Base-by-base conservation (phyloP, 2,797 vertebrate genomes). In the Melanotaenia maccullochi region DNA sequence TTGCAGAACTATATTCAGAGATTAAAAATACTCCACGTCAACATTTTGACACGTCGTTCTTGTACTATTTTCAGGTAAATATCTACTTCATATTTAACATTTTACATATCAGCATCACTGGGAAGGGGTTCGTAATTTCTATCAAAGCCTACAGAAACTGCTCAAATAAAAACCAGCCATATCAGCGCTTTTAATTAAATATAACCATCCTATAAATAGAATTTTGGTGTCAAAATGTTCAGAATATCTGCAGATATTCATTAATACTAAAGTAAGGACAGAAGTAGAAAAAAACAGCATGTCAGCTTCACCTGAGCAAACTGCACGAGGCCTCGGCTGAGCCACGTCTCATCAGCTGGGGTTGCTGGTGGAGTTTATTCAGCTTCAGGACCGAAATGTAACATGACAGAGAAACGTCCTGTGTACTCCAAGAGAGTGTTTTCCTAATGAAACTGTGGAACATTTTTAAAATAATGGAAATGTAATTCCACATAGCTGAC, bases 151-250 rank as follows among this genome's bases (percentile, higher is more conserved):
- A 33, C 60, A 67, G 74, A 56, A 54, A 38, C 67, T 59, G 24
- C 65, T 84, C 49, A 60, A 83, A 74, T 71, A 65, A 38, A 64
- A 24, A 54, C 1, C 61, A 60, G 38, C 65, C 78, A 64, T 60
- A 71, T 82, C 68, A 55, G n/a, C 49, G 62, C 36, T 72, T 76
- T 79, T 64, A 79, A 86, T 84, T 78, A 84, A 76, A 82, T 79
- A 76, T 83, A 62, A 71, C 68, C 42, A 9, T 32, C 64, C 78
- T 79, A 75, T 83, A 68, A 87, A 82, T 79, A 87, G 76, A 66
- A 63, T 28, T 76, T 49, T 40, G 59, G 64, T 73, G 63, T 76
- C 58, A 73, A 64, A 68, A 58, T 65, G 55, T 82, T 59, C 65
- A 71, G 78, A 83, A 80, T 63, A 57, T n/a, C 73, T 51, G 73